These are phyloP conservation scores for Pyralis farinalis DNA, from an alignment of 2,888 invertebrate species.

Conservation along the genomic window DNA sequence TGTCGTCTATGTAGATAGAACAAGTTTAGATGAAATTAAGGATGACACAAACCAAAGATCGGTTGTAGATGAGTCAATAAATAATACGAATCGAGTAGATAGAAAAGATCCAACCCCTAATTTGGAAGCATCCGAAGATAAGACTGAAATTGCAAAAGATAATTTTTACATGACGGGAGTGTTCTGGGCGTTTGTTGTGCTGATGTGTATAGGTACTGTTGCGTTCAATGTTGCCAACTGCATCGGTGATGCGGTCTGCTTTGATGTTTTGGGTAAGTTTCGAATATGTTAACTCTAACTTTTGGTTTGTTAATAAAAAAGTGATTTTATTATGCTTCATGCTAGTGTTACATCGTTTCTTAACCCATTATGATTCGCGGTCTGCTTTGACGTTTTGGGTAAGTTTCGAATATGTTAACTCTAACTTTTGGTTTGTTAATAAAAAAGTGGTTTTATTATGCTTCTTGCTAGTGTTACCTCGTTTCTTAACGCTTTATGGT, in stretches of 20 bases:
- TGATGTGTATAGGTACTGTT: slow-evolving; percentile 88
- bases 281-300: too few species aligned
- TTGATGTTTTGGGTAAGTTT: slow-evolving; percentile 91
- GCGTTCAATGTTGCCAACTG: slow-evolving; percentile 93
- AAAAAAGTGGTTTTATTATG: too few species aligned
- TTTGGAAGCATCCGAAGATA: slow-evolving; percentile 18
- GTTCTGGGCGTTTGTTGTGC: slow-evolving; percentile 88
- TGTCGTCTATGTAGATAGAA: background rate
- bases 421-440: too few species aligned
- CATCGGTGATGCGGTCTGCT: slow-evolving; percentile 94
- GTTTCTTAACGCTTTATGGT: too few species aligned
- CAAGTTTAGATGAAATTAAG: background rate
- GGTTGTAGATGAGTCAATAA: too few species aligned
- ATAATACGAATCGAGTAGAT: background rate
- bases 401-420: too few species aligned
- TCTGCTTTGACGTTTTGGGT: too few species aligned
- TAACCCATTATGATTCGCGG: too few species aligned
- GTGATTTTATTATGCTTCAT: too few species aligned
- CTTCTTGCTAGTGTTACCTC: too few species aligned
- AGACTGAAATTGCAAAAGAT: slow-evolving; percentile 13
- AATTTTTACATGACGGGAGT: slow-evolving; percentile 80
- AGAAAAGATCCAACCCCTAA: background rate
- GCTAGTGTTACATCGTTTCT: too few species aligned
- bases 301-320: too few species aligned
- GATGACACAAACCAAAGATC: background rate